Conservation (phyloP, 1,140 invertebrate genomes). For the Drosophila pruinosa region DNA sequence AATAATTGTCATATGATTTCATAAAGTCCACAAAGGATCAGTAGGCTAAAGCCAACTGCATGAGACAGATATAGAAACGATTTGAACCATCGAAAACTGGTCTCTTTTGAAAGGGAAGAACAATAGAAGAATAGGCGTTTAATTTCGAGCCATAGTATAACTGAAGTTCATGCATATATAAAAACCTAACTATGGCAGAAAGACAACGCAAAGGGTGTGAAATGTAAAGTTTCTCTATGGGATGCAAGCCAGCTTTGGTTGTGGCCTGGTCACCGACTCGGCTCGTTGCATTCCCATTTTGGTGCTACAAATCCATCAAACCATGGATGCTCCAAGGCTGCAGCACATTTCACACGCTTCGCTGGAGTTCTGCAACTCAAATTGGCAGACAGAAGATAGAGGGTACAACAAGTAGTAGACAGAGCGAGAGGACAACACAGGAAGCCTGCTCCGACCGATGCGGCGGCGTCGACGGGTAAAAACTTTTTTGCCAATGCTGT, state of each 20-base stretch:
- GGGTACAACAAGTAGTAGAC: slow-evolving; percentile 13
- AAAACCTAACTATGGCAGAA: slow-evolving; percentile 12
- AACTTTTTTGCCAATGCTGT: slow-evolving; percentile 68
- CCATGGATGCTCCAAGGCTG: slow-evolving; percentile 52
- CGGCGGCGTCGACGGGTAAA: slow-evolving; percentile 32
- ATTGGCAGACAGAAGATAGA: slow-evolving; percentile 54
- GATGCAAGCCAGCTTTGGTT: neutral
- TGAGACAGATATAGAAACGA: no score
- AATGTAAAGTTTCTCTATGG: slow-evolving; percentile 7
- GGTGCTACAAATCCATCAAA: slow-evolving; percentile 64
- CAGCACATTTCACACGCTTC: slow-evolving; percentile 71
- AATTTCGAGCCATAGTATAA: no score
- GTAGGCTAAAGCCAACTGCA: no score
- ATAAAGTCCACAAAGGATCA: no score
- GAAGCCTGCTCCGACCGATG: slow-evolving; percentile 23
- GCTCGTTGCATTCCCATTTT: slow-evolving; percentile 45
- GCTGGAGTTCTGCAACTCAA: slow-evolving; percentile 74
- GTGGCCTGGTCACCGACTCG: slow-evolving; percentile 30
- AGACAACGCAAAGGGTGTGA: slow-evolving; percentile 10
- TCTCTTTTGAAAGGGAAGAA: no score
- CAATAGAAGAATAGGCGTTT: neutral
- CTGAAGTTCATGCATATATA: slow-evolving; percentile 5
- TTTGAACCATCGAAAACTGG: no score
- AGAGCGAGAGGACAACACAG: slow-evolving; percentile 15
- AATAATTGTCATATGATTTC: no score